These are phyloP conservation scores for Epinephelus awoara DNA, from an alignment of 2,797 vertebrate genomes.

Conservation along the genomic window DNA sequence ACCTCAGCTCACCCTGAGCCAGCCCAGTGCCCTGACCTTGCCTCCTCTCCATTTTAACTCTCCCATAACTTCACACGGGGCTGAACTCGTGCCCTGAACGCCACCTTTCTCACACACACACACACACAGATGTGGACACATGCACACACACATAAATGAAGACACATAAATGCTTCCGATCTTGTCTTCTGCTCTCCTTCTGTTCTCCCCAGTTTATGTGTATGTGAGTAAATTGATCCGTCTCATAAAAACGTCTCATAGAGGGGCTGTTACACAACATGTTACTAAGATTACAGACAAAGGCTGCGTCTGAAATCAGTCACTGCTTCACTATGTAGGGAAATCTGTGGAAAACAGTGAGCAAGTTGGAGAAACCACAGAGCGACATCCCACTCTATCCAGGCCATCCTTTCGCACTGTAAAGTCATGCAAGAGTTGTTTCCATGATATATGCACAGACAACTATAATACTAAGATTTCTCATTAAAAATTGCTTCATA, in stretches of 20 bases:
- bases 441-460: neutral
- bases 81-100: slow-evolving; percentile 61
- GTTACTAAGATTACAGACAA: slow-evolving; percentile 20
- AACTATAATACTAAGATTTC: neutral
- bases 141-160: neutral
- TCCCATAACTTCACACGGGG: slow-evolving; percentile 75
- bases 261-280: slow-evolving; percentile 43
- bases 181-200: slow-evolving; percentile 1
- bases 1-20: slow-evolving; percentile 49
- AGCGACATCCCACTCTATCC: neutral
- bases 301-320: slow-evolving; percentile 47
- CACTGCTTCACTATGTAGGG: neutral
- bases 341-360: slow-evolving; percentile 28
- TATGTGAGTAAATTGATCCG: slow-evolving; percentile 33
- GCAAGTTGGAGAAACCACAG: slow-evolving; percentile 29
- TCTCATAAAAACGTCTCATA: slow-evolving; percentile 44
- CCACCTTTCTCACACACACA: slow-evolving; percentile 1
- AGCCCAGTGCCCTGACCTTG: slow-evolving; percentile 62
- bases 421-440: neutral
- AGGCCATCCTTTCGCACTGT: neutral
- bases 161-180: slow-evolving; percentile 37
- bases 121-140: slow-evolving; percentile 16
- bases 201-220: neutral
- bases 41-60: slow-evolving; percentile 68
- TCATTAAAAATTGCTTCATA: neutral